Evolutionary conservation across 2,113 vertebrate genomes (phyloP).

Genomic region (Rhombomys opimus): DNA sequence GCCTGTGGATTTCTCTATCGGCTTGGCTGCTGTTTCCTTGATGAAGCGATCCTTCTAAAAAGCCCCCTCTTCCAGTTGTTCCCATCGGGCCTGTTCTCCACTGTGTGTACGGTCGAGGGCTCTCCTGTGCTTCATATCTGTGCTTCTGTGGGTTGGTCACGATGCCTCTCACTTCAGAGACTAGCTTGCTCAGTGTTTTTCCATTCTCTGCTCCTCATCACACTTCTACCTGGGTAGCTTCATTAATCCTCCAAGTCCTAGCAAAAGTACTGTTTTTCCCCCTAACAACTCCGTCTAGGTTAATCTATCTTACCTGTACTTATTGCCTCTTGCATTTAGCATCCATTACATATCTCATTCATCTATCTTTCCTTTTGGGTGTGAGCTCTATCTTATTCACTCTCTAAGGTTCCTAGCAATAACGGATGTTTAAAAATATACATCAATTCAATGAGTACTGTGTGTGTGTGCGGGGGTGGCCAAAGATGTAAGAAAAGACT

Average conservation of each 20-base stretch:
- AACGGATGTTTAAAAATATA: neutral
- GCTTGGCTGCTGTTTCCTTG: neutral
- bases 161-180: neutral
- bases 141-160: neutral
- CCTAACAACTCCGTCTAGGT: neutral
- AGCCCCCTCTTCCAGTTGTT: neutral
- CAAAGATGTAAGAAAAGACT: neutral
- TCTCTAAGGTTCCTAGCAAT: neutral
- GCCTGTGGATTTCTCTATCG: neutral
- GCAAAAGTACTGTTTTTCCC: neutral
- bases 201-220: neutral
- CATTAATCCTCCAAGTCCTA: neutral
- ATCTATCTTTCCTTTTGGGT: neutral
- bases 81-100: fast-evolving
- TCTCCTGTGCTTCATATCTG: fast-evolving
- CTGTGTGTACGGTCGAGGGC: fast-evolving
- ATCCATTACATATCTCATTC: neutral
- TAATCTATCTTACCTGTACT: neutral
- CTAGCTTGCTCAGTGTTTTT: too few species aligned
- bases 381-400: neutral
- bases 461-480: neutral
- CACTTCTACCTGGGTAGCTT: neutral
- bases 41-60: neutral
- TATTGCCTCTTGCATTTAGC: neutral
- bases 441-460: neutral